These are phyloP conservation scores for Agrotis exclamationis DNA, from an alignment of 2,888 invertebrate genomes.

Conservation along the genomic window DNA sequence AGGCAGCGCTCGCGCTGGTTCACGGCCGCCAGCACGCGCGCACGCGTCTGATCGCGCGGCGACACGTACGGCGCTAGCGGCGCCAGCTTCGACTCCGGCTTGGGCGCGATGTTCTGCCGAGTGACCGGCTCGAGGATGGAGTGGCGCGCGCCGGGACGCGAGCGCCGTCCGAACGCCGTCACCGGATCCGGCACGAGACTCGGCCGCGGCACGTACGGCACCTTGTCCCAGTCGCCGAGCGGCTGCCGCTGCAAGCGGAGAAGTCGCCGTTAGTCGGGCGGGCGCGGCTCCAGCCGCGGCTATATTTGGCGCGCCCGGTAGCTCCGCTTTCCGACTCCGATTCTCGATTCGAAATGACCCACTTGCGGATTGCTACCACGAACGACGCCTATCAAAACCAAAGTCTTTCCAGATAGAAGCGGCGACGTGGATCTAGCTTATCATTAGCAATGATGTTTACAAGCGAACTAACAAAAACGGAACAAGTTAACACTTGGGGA, in stretches of 20 bases:
- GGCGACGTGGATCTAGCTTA: constrained; percentile 59
- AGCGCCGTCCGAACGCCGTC: constrained; percentile 95
- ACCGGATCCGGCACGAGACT: constrained; percentile 96
- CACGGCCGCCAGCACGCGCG: constrained; percentile 92
- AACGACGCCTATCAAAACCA: constrained; percentile 68
- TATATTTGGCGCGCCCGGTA: constrained; percentile 91
- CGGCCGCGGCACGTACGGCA: constrained; percentile 96
- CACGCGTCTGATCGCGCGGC: constrained; percentile 92
- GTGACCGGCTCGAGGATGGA: constrained; percentile 90
- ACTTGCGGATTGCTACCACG: constrained; percentile 80
- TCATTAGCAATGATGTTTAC: constrained; percentile 84
- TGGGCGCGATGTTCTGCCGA: constrained; percentile 92
- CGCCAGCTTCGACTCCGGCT: constrained; percentile 90
- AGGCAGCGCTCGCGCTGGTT: constrained; percentile 91
- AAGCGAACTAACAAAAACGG: constrained; percentile 76
- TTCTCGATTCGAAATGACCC: constrained; percentile 86
- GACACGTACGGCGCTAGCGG: constrained; percentile 93
- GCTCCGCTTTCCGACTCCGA: constrained; percentile 86
- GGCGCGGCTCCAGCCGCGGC: constrained; percentile 89
- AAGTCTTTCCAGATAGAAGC: constrained; percentile 52
- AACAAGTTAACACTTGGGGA: constrained; percentile 73
- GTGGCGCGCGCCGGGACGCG: constrained; percentile 86
- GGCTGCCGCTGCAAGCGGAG: constrained; percentile 94
- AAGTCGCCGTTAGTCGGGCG: constrained; percentile 90
- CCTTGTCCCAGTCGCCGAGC: constrained; percentile 96